phyloP scores from a whole-genome alignment of 2,113 vertebrate species.

The Leuciscus idus region DNA sequence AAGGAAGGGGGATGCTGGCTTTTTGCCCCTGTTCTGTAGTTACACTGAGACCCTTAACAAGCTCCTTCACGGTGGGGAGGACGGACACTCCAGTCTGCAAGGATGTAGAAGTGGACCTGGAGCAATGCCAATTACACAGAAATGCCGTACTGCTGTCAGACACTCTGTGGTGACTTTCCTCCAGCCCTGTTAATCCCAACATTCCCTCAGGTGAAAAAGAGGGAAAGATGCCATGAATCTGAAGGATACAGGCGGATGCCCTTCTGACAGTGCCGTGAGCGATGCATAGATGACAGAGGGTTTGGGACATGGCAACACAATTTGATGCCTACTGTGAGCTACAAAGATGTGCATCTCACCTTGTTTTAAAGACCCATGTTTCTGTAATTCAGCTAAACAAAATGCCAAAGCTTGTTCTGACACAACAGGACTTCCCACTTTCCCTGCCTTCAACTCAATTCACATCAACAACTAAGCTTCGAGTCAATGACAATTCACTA shows the following conservation, averaged over 20 bases:
- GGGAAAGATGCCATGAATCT: slow-evolving; percentile 48
- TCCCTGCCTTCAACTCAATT: slow-evolving; percentile 7
- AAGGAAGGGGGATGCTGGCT: slow-evolving; percentile 34
- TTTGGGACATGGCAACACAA: not conserved
- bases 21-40: slow-evolving; percentile 40
- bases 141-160: slow-evolving; percentile 46
- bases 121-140: slow-evolving; percentile 60
- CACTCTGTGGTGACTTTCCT: slow-evolving; percentile 40
- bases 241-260: slow-evolving; percentile 39
- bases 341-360: slow-evolving; percentile 5
- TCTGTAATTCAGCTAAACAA: not conserved
- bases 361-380: slow-evolving; percentile 13
- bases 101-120: slow-evolving; percentile 49
- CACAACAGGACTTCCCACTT: slow-evolving; percentile 15
- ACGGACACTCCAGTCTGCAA: slow-evolving; percentile 38
- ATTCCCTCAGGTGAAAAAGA: slow-evolving; percentile 35
- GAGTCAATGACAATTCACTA: not conserved
- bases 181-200: slow-evolving; percentile 54
- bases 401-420: slow-evolving; percentile 12
- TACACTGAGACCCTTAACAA: slow-evolving; percentile 51
- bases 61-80: slow-evolving; percentile 45
- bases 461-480: slow-evolving; percentile 5
- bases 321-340: not conserved
- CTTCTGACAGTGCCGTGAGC: slow-evolving; percentile 32
- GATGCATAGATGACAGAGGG: slow-evolving; percentile 16